Conservation (phyloP, 2,888 invertebrate genomes). For the Odontocolon sp. region DNA sequence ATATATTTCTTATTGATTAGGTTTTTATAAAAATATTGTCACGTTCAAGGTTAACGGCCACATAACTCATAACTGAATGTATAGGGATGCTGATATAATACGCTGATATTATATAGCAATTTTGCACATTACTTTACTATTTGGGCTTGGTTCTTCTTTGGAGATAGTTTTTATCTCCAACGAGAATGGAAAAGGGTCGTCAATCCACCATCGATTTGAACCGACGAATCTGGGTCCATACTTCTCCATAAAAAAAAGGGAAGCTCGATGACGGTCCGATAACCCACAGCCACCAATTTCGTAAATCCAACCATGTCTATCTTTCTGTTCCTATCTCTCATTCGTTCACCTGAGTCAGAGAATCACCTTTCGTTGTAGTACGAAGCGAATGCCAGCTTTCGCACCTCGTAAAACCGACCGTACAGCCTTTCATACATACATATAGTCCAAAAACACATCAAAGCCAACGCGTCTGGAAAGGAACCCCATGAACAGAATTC, state of each 20-base stretch:
- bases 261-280: slow-evolving; percentile 58
- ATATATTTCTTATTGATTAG: too few relatives aligned
- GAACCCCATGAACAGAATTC: background rate
- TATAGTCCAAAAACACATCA: slow-evolving; percentile 6
- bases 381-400: slow-evolving; percentile 24
- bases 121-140: too few relatives aligned
- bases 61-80: too few relatives aligned
- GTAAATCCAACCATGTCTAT: slow-evolving; percentile 48
- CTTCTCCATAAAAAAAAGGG: slow-evolving; percentile 48
- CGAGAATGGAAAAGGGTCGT: slow-evolving; percentile 49
- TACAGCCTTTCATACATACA: background rate
- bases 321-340: slow-evolving; percentile 22
- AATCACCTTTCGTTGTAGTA: background rate
- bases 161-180: slow-evolving; percentile 56
- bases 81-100: too few relatives aligned
- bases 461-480: background rate
- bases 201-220: slow-evolving; percentile 20
- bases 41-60: too few relatives aligned
- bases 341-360: background rate
- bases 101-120: too few relatives aligned
- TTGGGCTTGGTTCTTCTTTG: too few relatives aligned
- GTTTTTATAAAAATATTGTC: too few relatives aligned
- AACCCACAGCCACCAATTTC: slow-evolving; percentile 44
- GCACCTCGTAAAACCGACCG: slow-evolving; percentile 34
- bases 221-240: slow-evolving; percentile 30